Evolutionary conservation across 2,113 vertebrate genomes (phyloP).

Genomic region (Campylomormyrus numenius): DNA sequence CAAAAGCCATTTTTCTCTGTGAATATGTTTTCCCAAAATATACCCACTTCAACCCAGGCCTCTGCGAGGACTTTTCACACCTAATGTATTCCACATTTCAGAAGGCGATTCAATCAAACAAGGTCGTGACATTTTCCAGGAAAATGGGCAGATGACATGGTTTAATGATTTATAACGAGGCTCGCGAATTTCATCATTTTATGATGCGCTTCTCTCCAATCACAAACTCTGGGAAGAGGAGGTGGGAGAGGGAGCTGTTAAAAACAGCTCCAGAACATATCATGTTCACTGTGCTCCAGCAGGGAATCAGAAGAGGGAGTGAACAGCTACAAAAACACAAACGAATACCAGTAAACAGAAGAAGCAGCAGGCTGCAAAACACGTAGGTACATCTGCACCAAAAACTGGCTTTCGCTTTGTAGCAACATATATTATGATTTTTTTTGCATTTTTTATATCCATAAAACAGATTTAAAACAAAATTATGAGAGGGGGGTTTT

Average conservation of each 20-base stretch:
- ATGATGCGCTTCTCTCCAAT: conserved; percentile 44
- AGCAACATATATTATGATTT: not conserved
- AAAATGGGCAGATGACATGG: not conserved
- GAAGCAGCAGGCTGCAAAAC: not conserved
- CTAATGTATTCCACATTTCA: not conserved
- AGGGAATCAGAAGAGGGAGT: conserved; percentile 15
- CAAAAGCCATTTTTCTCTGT: not conserved
- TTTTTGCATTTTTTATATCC: not conserved
- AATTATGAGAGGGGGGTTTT: not conserved
- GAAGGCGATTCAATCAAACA: not conserved
- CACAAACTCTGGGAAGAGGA: conserved; percentile 18
- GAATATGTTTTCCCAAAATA: not conserved
- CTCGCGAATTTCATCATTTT: conserved; percentile 44
- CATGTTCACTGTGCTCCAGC: conserved; percentile 15
- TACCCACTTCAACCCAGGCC: not conserved
- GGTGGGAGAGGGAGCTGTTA: conserved; percentile 36
- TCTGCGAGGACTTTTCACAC: not conserved
- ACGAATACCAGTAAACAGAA: conserved; percentile 8
- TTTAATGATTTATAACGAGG: conserved; percentile 24
- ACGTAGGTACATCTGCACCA: not conserved
- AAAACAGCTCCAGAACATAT: conserved; percentile 25
- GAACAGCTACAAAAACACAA: conserved; percentile 12
- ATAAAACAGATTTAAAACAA: not conserved
- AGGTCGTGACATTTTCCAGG: not conserved
- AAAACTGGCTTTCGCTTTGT: not conserved